Conservation (phyloP, 2,797 vertebrate genomes). For the Argentina silus region DNA sequence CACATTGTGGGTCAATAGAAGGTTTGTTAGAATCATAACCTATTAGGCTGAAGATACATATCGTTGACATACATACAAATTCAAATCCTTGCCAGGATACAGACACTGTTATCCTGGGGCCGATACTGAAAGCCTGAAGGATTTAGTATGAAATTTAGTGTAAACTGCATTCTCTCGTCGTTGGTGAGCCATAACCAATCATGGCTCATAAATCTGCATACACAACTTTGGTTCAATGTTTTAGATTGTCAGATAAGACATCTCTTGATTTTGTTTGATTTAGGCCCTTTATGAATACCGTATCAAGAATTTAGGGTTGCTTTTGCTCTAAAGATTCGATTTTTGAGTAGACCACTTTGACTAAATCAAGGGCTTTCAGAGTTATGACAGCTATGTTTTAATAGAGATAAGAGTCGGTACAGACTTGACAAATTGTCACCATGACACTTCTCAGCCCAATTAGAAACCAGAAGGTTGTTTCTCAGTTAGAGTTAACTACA, state of each 20-base stretch:
- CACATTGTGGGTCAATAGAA: background rate
- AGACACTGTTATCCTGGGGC: constrained; percentile 9
- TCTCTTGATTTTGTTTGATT: background rate
- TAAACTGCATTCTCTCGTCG: constrained; percentile 57
- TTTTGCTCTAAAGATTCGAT: background rate
- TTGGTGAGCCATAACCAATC: constrained; percentile 12
- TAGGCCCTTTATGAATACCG: background rate
- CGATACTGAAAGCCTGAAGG: constrained; percentile 44
- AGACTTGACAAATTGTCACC: constrained; percentile 54
- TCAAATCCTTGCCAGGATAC: background rate
- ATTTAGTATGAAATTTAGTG: constrained; percentile 42
- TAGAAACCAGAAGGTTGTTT: constrained; percentile 46
- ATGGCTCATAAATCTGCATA: constrained; percentile 53
- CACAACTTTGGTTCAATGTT: constrained; percentile 4
- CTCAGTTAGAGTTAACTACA: background rate
- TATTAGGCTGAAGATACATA: background rate
- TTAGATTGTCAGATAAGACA: background rate
- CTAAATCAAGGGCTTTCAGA: constrained; percentile 15
- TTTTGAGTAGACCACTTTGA: background rate
- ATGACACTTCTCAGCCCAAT: constrained; percentile 45
- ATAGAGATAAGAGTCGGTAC: no score
- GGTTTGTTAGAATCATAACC: background rate
- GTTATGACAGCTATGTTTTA: no score
- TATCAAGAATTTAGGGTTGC: background rate
- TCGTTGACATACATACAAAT: background rate